Conservation (phyloP, 2,888 invertebrate genomes). For the Lampropteryx suffumata region DNA sequence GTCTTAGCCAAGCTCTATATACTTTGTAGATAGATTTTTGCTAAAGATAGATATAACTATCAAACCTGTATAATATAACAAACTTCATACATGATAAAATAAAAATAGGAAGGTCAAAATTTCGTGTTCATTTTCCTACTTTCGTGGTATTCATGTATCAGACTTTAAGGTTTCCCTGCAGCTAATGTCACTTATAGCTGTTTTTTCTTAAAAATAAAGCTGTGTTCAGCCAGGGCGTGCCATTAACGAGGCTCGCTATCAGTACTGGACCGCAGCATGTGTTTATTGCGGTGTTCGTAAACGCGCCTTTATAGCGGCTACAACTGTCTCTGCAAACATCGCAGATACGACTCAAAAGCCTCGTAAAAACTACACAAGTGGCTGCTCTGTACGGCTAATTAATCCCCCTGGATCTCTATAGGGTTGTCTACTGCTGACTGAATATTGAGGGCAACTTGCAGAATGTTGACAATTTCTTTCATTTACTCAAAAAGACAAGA, state of each 20-base stretch:
- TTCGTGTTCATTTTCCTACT: too few species aligned
- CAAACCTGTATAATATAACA: too few species aligned
- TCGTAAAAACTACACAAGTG: conserved; percentile 62
- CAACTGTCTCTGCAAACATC: conserved; percentile 54
- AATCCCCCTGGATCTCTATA: conserved; percentile 47
- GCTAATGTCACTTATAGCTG: neutral
- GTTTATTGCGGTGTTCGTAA: conserved; percentile 59
- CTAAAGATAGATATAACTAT: neutral
- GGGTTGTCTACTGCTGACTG: conserved; percentile 23
- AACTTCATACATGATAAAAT: too few species aligned
- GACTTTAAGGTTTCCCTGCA: neutral
- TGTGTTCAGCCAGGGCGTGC: conserved; percentile 38
- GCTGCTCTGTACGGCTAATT: conserved; percentile 56
- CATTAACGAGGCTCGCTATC: conserved; percentile 61
- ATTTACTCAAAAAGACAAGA: neutral
- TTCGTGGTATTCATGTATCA: too few species aligned
- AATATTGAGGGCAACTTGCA: conserved; percentile 4
- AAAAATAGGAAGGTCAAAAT: too few species aligned
- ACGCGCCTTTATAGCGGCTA: conserved; percentile 57
- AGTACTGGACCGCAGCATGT: conserved; percentile 53
- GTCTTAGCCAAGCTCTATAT: conserved; percentile 35
- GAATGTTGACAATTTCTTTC: too few species aligned
- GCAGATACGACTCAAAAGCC: conserved; percentile 45
- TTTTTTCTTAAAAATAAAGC: conserved; percentile 31
- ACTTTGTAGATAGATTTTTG: conserved; percentile 2